Percentiles rank a stretch among this genome's conserved stretches.
Conservation (phyloP, 2,888 invertebrate species). For the Parnassius smintheus region DNA sequence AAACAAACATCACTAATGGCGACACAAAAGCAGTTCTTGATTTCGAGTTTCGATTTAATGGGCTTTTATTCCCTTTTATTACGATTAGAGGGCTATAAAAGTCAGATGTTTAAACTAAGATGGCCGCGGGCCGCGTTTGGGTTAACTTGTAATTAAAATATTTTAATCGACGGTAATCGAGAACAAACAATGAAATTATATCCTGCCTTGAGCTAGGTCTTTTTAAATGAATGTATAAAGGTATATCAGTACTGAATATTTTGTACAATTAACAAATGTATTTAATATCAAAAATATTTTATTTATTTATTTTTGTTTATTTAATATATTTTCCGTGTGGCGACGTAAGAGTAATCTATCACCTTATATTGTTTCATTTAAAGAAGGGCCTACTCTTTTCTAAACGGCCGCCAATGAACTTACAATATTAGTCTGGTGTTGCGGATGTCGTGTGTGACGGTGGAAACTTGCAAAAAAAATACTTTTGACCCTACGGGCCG, state of each 20-base stretch:
- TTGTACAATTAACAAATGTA: too few relatives aligned
- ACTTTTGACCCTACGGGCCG: too few relatives aligned
- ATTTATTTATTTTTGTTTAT: too few relatives aligned
- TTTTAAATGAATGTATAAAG: constrained; percentile 11
- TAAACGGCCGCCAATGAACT: too few relatives aligned
- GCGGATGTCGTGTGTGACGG: too few relatives aligned
- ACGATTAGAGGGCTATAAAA: constrained; percentile 22
- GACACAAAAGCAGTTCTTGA: constrained; percentile 16
- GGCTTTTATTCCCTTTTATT: constrained; percentile 20
- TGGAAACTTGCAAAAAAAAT: too few relatives aligned
- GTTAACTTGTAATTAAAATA: constrained; percentile 35
- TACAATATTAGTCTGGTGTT: too few relatives aligned
- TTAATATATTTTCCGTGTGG: too few relatives aligned
- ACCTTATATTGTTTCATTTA: too few relatives aligned
- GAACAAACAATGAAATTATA: constrained; percentile 56
- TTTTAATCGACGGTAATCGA: constrained; percentile 46
- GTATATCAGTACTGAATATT: background rate
- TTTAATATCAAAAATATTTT: too few relatives aligned
- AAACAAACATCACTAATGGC: constrained; percentile 25
- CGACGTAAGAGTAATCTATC: too few relatives aligned
- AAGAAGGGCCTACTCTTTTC: too few relatives aligned
- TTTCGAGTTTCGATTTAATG: constrained; percentile 14
- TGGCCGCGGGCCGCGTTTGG: constrained; percentile 16
- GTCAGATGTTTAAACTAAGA: constrained; percentile 16
- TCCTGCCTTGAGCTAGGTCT: constrained; percentile 37